phyloP scores from a whole-genome alignment of 2,888 invertebrate genomes.

The Julus scandinavius region DNA sequence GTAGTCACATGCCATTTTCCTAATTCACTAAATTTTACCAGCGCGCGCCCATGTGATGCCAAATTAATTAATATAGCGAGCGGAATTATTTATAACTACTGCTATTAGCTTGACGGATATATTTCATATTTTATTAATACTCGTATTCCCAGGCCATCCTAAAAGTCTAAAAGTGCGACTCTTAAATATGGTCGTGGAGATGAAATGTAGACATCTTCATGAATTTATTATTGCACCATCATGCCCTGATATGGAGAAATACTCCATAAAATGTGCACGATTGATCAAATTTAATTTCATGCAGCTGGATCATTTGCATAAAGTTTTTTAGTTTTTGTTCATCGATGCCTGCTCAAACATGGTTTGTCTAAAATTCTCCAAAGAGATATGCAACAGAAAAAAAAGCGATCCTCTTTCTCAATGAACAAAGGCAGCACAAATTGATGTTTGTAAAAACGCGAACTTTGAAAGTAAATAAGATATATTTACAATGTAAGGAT shows the following conservation, averaged over 20 bases:
- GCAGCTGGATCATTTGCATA: constrained; percentile 16
- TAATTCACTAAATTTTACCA: neutral
- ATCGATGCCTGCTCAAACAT: neutral
- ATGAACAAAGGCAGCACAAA: neutral
- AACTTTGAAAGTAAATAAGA: neutral
- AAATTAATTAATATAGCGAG: constrained; percentile 22
- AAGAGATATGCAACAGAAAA: neutral
- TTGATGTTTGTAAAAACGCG: neutral
- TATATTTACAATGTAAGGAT: neutral
- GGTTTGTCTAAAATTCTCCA: constrained; percentile 10
- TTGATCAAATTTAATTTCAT: constrained; percentile 39
- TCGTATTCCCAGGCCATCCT: neutral
- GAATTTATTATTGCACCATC: constrained; percentile 19
- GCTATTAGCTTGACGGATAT: neutral
- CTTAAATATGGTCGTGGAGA: neutral
- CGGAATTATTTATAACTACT: neutral
- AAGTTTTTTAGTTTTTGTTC: neutral
- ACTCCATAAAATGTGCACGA: constrained; percentile 1
- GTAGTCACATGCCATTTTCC: neutral
- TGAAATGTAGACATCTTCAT: constrained; percentile 5
- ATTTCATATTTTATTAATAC: constrained; percentile 31
- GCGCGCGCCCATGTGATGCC: neutral
- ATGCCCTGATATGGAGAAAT: neutral
- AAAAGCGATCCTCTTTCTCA: neutral
- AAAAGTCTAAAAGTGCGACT: neutral